Conservation (phyloP, 2,797 vertebrate species). For the Podargus strigoides region DNA sequence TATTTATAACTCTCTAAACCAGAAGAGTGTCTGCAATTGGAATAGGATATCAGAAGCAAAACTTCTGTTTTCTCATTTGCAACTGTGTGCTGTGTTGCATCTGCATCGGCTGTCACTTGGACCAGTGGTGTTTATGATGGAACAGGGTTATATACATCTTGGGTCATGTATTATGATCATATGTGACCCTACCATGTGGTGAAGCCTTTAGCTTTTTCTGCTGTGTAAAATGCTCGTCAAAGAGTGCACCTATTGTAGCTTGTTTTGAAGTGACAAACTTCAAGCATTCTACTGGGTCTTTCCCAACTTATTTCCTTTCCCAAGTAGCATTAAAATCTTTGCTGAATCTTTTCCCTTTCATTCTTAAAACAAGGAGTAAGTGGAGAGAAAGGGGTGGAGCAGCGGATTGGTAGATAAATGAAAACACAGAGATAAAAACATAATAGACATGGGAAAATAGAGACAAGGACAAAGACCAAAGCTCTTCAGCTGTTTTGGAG, state of each 20-base stretch:
- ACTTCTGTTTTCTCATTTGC: neutral
- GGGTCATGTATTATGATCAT: neutral
- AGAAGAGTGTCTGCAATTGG: neutral
- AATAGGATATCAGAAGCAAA: neutral
- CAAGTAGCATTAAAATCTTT: neutral
- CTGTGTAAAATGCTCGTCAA: neutral
- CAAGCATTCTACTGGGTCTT: neutral
- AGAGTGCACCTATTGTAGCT: neutral
- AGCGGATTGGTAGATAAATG: neutral
- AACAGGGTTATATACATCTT: neutral
- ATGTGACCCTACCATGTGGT: neutral
- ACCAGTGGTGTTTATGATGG: neutral
- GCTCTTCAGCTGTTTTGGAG: neutral
- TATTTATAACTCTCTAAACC: neutral
- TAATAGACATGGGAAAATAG: neutral
- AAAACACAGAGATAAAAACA: neutral
- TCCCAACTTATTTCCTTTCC: neutral
- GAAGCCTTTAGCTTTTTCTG: neutral
- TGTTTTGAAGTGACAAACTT: neutral
- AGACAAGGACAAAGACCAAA: neutral
- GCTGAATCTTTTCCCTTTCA: neutral
- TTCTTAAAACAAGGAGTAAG: neutral
- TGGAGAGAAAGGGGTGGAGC: neutral
- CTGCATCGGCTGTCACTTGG: neutral
- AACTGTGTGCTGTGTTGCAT: neutral